Conservation (phyloP, 1,140 invertebrate species). For the Penaeus indicus region DNA sequence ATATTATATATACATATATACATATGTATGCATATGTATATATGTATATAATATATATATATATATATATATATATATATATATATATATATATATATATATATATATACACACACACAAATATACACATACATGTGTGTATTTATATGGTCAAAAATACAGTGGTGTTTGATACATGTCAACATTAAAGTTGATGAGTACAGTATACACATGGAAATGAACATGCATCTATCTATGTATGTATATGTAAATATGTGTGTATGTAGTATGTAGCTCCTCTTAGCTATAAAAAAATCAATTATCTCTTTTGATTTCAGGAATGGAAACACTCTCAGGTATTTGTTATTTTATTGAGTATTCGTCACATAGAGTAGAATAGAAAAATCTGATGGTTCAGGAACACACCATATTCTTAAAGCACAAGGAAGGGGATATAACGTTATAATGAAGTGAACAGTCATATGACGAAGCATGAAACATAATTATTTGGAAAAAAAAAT, state of each 20-base stretch:
- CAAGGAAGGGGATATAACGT: conserved; percentile 18
- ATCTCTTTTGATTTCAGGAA: neutral
- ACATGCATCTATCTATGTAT: too few species aligned
- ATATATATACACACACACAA: neutral
- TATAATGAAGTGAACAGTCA: too few species aligned
- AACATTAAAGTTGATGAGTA: too few species aligned
- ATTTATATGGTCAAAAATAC: too few species aligned
- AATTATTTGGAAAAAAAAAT: too few species aligned
- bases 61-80: neutral
- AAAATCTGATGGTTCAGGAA: conserved; percentile 47
- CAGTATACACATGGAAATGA: too few species aligned
- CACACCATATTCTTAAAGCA: conserved; percentile 36
- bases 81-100: neutral
- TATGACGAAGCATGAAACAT: too few species aligned
- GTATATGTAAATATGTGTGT: neutral
- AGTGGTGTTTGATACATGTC: too few species aligned
- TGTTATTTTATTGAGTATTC: conserved; percentile 54
- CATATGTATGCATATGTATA: neutral
- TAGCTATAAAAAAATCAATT: neutral
- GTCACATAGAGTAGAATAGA: conserved; percentile 60
- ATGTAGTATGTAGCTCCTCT: neutral
- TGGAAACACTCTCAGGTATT: neutral
- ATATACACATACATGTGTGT: too few species aligned
- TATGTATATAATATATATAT: neutral
- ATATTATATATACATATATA: conserved; percentile 26